Evolutionary conservation across 2,797 vertebrate genomes (phyloP), one percentile per base, ranked within the genome.

Genomic region (Aythya fuligula): DNA sequence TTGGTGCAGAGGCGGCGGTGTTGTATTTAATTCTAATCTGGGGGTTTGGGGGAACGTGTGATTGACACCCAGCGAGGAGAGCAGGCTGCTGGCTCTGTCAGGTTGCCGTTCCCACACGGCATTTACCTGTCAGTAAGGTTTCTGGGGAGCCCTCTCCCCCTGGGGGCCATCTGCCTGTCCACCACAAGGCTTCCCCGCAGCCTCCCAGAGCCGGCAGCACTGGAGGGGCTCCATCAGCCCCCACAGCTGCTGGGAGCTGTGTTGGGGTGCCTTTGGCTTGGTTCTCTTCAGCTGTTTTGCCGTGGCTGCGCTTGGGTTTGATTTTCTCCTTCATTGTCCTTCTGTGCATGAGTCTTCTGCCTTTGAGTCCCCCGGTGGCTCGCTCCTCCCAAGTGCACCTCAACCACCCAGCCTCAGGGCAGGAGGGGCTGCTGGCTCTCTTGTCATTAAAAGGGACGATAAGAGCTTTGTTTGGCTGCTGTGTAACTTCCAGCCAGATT

Each of bases 1-100:
- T 14, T 84, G 85, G 36, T 24, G 77, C 0, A 70, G 94, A 90
- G 95, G 91, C 6, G 25, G 87, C 85, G 74, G 64, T 5, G 0
- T 41, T 0, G 1, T 57, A 54, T 85, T 92, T 91, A 20, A 61
- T 54, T 87, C 83, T 58, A 74, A 87, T 76, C 5, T 67, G 65
- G 67, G 60, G 57, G 6, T 90, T 79, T 78, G 41, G 25, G 86
- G 90, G 69, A 74, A 20, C 1, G 22, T 0, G 0, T 94, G 94
- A 96, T 30, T 85, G 95, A 80, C 0, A 1, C 77, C 67, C 87
- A 41, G 2, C 0, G 4, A 89, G 87, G 88, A 72, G 47, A 53
- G 89, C 87, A 45, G 71, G 90, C 57, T 67, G 94, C 30, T 88
- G 92, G 84, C 94, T 76, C 74, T 87, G 49, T 75, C 87, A 84